Evolutionary conservation across 2,888 invertebrate genomes (phyloP).

Genomic region (Ceramica pisi): DNA sequence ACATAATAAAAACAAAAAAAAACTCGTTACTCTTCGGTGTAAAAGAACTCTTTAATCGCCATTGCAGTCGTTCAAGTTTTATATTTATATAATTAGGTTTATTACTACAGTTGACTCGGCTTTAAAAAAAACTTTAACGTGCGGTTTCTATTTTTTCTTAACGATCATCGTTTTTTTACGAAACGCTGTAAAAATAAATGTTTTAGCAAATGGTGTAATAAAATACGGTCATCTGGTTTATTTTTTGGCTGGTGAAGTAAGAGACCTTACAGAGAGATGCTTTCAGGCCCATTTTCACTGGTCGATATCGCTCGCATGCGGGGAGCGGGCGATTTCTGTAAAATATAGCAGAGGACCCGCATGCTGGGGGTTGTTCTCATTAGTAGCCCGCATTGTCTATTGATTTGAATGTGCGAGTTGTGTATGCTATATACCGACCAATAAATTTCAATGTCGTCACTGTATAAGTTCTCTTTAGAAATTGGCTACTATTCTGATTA

Average conservation of each 20-base stretch:
- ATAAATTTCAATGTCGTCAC: too few species aligned
- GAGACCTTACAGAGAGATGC: slow-evolving; percentile 9
- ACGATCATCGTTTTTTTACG: slow-evolving; percentile 55
- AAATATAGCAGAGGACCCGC: not conserved
- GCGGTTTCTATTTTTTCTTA: slow-evolving; percentile 64
- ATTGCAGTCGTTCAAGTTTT: slow-evolving; percentile 71
- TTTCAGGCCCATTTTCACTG: not conserved
- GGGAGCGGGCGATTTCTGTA: not conserved
- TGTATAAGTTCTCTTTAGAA: too few species aligned
- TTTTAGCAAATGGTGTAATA: slow-evolving; percentile 58
- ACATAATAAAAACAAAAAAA: not conserved
- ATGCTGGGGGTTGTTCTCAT: not conserved
- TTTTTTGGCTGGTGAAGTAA: slow-evolving; percentile 25
- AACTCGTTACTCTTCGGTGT: slow-evolving; percentile 68
- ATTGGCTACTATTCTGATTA: too few species aligned
- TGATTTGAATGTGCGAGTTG: too few species aligned
- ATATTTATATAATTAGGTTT: slow-evolving; percentile 83
- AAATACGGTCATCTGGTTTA: slow-evolving; percentile 54
- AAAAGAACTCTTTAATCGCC: slow-evolving; percentile 63
- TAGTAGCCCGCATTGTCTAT: too few species aligned
- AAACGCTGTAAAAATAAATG: slow-evolving; percentile 61
- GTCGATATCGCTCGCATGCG: not conserved
- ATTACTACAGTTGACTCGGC: slow-evolving; percentile 71
- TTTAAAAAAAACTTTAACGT: slow-evolving; percentile 71
- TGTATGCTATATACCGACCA: too few species aligned